Evolutionary conservation across 2,888 invertebrate species (phyloP).

Genomic region (Aricia artaxerxes): DNA sequence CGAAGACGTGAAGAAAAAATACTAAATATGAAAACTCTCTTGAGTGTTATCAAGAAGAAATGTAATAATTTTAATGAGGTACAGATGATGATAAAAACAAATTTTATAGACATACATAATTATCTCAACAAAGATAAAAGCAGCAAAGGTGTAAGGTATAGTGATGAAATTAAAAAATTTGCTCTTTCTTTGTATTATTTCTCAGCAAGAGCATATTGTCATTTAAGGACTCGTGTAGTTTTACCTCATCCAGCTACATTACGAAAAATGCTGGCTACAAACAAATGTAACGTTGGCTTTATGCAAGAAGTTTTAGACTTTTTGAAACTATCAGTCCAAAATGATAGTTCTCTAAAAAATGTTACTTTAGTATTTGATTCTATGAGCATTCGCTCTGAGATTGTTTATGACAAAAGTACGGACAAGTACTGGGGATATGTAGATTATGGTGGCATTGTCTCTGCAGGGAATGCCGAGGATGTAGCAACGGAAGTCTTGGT

Average conservation of each 20-base stretch:
- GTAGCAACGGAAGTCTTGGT: constrained; percentile 31
- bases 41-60: no score
- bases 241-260: constrained; percentile 31
- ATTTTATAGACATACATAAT: no score
- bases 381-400: constrained; percentile 23
- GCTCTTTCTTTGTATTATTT: no score
- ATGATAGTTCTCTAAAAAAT: background rate
- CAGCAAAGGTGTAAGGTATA: no score
- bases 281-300: constrained; percentile 31
- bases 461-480: constrained; percentile 25
- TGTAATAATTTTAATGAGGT: no score
- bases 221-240: constrained; percentile 30
- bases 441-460: constrained; percentile 29
- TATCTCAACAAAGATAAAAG: no score
- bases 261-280: constrained; percentile 31
- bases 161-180: no score
- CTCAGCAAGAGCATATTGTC: constrained; percentile 5
- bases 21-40: no score
- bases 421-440: constrained; percentile 30
- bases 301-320: constrained; percentile 5
- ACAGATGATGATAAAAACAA: no score
- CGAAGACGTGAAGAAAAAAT: no score
- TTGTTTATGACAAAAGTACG: constrained; percentile 19
- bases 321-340: no score
- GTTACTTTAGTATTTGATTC: constrained; percentile 27